Conservation (phyloP, 1,140 invertebrate genomes). For the Potamilus streckersoni region DNA sequence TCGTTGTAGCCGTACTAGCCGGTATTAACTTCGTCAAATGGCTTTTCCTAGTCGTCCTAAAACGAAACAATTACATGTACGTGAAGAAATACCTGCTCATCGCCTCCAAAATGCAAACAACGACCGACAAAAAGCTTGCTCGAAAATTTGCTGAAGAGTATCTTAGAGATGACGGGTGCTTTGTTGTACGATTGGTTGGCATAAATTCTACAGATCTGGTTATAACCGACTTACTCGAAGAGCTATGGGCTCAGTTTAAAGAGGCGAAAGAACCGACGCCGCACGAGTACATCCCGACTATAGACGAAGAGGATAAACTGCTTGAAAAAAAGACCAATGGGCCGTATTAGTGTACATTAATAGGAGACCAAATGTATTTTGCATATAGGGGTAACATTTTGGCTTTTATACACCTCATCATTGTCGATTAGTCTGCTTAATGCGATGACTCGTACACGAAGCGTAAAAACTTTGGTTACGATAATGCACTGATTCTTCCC, state of each 20-base stretch:
- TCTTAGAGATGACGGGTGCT: slow-evolving; percentile 58
- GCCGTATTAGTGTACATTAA: too few species aligned
- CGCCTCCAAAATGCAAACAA: slow-evolving; percentile 13
- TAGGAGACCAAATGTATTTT: too few species aligned
- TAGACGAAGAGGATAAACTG: slow-evolving; percentile 18
- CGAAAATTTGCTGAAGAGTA: slow-evolving; percentile 53
- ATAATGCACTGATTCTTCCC: too few species aligned
- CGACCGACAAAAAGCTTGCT: slow-evolving; percentile 38
- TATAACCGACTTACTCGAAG: slow-evolving; percentile 57
- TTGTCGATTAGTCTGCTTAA: too few species aligned
- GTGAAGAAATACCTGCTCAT: slow-evolving; percentile 47
- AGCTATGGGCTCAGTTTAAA: slow-evolving; percentile 61
- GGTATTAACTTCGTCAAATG: slow-evolving; percentile 33
- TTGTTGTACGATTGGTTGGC: slow-evolving; percentile 60
- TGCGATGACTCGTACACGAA: too few species aligned
- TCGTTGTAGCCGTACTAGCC: slow-evolving; percentile 35
- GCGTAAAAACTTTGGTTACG: too few species aligned
- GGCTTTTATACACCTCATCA: too few species aligned
- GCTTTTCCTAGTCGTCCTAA: slow-evolving; percentile 37
- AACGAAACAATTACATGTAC: slow-evolving; percentile 46
- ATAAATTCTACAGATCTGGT: slow-evolving; percentile 65
- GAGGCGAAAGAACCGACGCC: slow-evolving; percentile 13
- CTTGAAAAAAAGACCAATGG: slow-evolving; percentile 10
- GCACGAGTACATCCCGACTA: slow-evolving; percentile 13
- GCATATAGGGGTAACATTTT: too few species aligned